A percentile compares a stretch with the other conserved stretches of the same genome.
Evolutionary conservation across 2,113 vertebrate genomes (phyloP).

Genomic region (Brachirus orientalis): DNA sequence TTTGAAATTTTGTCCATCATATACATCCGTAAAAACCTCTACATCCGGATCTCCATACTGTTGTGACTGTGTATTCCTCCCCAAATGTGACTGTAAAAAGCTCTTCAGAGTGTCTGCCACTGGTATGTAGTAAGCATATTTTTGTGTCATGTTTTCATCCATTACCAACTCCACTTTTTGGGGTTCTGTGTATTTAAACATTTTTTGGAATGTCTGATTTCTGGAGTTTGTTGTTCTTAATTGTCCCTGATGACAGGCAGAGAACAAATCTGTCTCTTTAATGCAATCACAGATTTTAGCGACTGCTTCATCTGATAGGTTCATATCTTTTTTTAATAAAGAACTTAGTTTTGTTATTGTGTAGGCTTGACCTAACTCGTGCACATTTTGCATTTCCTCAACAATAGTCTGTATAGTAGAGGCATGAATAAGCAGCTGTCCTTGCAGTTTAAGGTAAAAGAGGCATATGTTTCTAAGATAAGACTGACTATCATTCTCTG

Average conservation of each 20-base stretch:
- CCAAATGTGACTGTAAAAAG: too few species aligned
- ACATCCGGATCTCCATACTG: too few species aligned
- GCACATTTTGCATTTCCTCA: slow-evolving; percentile 31
- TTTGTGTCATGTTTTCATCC: slow-evolving; percentile 23
- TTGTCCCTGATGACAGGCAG: slow-evolving; percentile 28
- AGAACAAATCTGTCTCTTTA: slow-evolving; percentile 53
- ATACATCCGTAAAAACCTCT: too few species aligned
- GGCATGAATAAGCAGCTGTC: slow-evolving; percentile 9
- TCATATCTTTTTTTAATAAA: slow-evolving; percentile 48
- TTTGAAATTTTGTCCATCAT: too few species aligned
- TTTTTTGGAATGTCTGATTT: slow-evolving; percentile 36
- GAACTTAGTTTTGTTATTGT: slow-evolving; percentile 37
- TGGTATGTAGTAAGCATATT: slow-evolving; percentile 23
- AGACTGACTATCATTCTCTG: slow-evolving; percentile 10
- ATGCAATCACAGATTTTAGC: slow-evolving; percentile 7
- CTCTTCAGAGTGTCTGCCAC: too few species aligned
- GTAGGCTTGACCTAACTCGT: slow-evolving; percentile 40
- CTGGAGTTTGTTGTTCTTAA: slow-evolving; percentile 14
- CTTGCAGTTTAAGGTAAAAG: slow-evolving; percentile 17
- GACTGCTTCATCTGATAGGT: slow-evolving; percentile 41
- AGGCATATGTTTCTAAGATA: slow-evolving; percentile 28
- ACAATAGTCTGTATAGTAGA: slow-evolving; percentile 35
- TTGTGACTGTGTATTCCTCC: too few species aligned
- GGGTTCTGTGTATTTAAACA: slow-evolving; percentile 50
- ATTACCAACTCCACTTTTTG: slow-evolving; percentile 43